These are phyloP conservation scores for Dolomedes plantarius DNA, from an alignment of 2,888 invertebrate genomes.

Conservation along the genomic window DNA sequence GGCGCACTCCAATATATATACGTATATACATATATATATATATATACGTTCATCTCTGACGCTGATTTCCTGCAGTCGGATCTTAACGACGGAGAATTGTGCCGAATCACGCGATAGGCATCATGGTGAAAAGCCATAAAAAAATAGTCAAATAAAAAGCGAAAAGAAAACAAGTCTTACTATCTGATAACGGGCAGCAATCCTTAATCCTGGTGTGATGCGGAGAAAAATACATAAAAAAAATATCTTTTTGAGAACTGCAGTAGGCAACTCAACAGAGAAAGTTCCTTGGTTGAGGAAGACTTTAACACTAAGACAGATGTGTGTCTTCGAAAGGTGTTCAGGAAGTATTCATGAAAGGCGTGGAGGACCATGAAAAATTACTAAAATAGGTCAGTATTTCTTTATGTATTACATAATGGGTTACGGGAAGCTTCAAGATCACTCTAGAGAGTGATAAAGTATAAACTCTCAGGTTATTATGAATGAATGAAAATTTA, in stretches of 20 bases:
- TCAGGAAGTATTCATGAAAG: not conserved
- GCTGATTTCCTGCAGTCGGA: not conserved
- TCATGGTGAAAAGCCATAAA: not conserved
- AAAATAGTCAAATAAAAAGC: not conserved
- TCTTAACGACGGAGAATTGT: not conserved
- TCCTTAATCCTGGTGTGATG: not conserved
- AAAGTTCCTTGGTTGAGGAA: not conserved
- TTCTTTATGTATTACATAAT: no score
- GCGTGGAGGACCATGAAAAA: not conserved
- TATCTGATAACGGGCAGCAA: conserved; percentile 5
- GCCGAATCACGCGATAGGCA: not conserved
- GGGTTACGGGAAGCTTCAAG: no score
- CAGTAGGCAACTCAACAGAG: not conserved
- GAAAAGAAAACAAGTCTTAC: not conserved
- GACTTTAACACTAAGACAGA: not conserved
- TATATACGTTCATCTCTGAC: no score
- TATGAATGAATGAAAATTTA: no score
- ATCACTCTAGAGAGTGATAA: no score
- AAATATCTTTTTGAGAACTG: not conserved
- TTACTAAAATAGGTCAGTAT: conserved; percentile 6
- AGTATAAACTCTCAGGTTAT: no score
- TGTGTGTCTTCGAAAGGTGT: not conserved
- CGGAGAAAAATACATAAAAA: not conserved
- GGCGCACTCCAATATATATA: no score
- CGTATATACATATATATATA: no score